phyloP scores from a whole-genome alignment of 2,113 vertebrate species.

The Orycteropus afer region DNA sequence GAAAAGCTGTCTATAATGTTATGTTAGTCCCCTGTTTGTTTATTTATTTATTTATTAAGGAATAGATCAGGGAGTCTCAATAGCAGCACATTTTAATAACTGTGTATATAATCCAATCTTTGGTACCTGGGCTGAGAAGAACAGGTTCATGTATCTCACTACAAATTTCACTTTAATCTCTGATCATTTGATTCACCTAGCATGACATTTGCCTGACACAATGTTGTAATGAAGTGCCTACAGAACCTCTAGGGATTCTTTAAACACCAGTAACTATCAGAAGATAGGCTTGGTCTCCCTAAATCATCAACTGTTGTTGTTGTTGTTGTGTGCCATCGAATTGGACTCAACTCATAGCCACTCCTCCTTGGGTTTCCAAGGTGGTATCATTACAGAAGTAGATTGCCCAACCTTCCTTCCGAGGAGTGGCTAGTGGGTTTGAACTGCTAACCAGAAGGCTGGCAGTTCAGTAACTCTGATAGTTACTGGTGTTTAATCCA shows the following conservation, averaged over 20 bases:
- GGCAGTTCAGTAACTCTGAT: no score
- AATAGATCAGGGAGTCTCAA: background rate
- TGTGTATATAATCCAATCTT: background rate
- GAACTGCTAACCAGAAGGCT: no score
- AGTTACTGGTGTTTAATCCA: no score
- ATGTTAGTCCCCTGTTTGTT: background rate
- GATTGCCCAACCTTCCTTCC: no score
- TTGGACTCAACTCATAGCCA: no score
- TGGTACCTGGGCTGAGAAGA: background rate
- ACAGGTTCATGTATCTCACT: background rate
- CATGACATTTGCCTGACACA: background rate
- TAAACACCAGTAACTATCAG: background rate
- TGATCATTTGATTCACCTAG: background rate
- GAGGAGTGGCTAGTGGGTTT: no score
- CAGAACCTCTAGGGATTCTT: background rate
- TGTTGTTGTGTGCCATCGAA: no score
- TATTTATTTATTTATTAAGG: background rate
- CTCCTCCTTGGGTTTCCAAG: no score
- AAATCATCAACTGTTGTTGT: background rate
- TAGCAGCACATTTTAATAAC: background rate
- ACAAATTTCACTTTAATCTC: background rate
- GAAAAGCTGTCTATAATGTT: background rate
- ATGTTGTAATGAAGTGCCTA: background rate
- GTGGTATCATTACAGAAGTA: no score
- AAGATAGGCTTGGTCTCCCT: background rate